These are phyloP conservation scores for Heptranchias perlo DNA, from an alignment of 2,113 vertebrate species.

Conservation along the genomic window DNA sequence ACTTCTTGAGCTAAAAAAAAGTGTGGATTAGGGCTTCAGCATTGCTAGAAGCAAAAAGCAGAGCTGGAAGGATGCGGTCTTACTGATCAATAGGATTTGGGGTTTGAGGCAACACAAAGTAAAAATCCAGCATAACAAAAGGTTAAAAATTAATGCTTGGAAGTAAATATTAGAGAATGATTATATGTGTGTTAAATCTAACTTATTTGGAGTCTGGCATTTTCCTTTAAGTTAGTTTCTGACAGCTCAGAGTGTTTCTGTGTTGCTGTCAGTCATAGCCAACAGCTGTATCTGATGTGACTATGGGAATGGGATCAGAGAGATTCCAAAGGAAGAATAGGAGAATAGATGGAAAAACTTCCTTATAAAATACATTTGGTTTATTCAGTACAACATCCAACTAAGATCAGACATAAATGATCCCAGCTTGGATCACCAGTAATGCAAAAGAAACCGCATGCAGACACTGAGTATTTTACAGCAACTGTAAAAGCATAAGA, in stretches of 20 bases:
- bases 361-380: background rate
- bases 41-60: too few species aligned
- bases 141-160: background rate
- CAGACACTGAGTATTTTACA: background rate
- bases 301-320: background rate
- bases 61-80: background rate
- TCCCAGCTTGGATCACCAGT: background rate
- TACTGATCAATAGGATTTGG: background rate
- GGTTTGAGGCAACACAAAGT: background rate
- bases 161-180: background rate
- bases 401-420: background rate
- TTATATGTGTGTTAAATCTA: background rate
- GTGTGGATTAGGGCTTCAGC: too few species aligned
- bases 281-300: constrained; percentile 11
- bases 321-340: background rate
- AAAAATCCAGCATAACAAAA: background rate
- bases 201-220: background rate
- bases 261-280: background rate
- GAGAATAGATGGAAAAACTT: background rate
- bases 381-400: background rate
- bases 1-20: too few species aligned
- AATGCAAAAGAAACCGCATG: background rate
- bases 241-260: background rate
- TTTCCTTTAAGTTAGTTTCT: background rate
- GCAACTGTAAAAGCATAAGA: background rate